phyloP scores from a whole-genome alignment of 1,140 invertebrate genomes.

The Lerema accius region DNA sequence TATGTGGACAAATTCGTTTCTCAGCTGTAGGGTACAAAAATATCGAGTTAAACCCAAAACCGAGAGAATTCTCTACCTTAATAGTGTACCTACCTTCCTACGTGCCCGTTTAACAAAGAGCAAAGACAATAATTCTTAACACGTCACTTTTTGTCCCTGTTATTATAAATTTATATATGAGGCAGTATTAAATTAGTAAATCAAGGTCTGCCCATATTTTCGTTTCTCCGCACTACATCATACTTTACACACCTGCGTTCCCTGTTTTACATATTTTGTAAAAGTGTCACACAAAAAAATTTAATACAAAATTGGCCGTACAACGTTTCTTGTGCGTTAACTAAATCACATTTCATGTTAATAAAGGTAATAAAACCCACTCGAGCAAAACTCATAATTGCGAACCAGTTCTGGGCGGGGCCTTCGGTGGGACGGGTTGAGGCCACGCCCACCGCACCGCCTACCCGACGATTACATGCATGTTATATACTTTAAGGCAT shows the following conservation, averaged over 20 bases:
- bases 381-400: constrained; percentile 43
- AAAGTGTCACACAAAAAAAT: constrained; percentile 30
- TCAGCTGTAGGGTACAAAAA: no score
- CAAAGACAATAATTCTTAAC: constrained; percentile 2
- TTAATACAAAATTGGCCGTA: constrained; percentile 30
- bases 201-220: constrained; percentile 17
- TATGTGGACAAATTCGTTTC: no score
- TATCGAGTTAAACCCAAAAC: no score
- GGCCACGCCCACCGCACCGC: constrained; percentile 48
- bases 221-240: constrained; percentile 14
- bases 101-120: no score
- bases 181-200: background rate
- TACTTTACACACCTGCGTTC: constrained; percentile 38
- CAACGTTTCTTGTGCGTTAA: constrained; percentile 43
- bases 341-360: constrained; percentile 47
- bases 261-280: constrained; percentile 40
- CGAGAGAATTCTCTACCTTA: no score
- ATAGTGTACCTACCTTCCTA: no score
- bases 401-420: constrained; percentile 49
- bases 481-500: constrained; percentile 12
- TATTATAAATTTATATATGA: constrained; percentile 7
- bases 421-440: constrained; percentile 40
- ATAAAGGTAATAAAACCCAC: constrained; percentile 42
- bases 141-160: no score
- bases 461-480: constrained; percentile 34